phyloP scores from a whole-genome alignment of 2,113 vertebrate species.

The Colinus virginianus region DNA sequence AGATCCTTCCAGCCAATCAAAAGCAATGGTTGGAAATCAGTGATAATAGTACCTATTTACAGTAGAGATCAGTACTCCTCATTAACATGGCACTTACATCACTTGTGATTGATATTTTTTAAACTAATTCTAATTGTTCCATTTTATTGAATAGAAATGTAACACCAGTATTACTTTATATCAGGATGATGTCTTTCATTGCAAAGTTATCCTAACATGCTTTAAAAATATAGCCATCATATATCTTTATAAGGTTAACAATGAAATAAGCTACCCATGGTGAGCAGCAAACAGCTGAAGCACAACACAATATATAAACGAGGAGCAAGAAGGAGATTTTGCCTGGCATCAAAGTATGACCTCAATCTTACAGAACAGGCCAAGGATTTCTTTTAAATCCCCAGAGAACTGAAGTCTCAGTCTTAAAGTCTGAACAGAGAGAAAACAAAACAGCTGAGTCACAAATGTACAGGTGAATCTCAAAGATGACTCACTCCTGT shows the following conservation, averaged over 20 bases:
- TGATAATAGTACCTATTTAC: background rate
- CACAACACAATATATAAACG: background rate
- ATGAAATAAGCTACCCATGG: background rate
- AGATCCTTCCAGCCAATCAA: background rate
- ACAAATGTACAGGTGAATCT: background rate
- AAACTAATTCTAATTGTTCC: background rate
- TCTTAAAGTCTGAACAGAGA: background rate
- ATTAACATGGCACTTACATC: conserved; percentile 9
- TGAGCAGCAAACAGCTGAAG: background rate
- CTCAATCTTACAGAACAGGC: background rate
- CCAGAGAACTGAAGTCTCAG: background rate
- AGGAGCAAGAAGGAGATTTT: background rate
- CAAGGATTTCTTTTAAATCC: background rate
- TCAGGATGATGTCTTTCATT: background rate
- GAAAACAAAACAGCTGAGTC: background rate
- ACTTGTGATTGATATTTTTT: conserved; percentile 12
- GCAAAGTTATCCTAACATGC: background rate
- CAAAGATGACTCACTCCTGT: background rate
- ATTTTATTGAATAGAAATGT: background rate
- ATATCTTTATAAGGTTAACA: background rate
- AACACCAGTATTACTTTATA: background rate
- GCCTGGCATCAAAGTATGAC: background rate
- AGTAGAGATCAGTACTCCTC: conserved; percentile 5
- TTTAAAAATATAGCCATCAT: background rate
- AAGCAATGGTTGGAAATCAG: background rate